phyloP scores from a whole-genome alignment of 2,888 invertebrate genomes.

The Drosophila demipolita region DNA sequence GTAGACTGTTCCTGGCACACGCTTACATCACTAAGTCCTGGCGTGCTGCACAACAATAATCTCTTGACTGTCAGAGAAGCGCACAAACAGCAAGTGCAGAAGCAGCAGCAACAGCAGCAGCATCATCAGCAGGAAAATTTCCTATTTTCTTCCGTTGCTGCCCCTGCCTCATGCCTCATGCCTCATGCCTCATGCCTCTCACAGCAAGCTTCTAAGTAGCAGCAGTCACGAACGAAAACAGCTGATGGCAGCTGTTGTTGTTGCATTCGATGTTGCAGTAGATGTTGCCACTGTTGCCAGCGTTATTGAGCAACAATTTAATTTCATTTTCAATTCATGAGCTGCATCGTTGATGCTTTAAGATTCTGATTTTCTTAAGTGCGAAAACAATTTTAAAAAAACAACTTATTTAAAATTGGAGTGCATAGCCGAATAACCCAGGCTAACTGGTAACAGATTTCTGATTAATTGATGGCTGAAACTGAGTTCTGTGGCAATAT shows the following conservation, averaged over 20 bases:
- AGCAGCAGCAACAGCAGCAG: neutral
- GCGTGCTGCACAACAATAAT: slow-evolving; percentile 58
- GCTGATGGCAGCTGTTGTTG: slow-evolving; percentile 1
- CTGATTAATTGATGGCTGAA: neutral
- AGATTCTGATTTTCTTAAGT: slow-evolving; percentile 30
- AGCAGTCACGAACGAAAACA: slow-evolving; percentile 53
- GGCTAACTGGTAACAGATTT: neutral
- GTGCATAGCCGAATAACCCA: neutral
- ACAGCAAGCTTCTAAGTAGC: slow-evolving; percentile 36
- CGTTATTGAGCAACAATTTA: slow-evolving; percentile 59
- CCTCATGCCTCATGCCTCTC: neutral
- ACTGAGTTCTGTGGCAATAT: neutral
- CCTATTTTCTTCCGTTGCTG: neutral
- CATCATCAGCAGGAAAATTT: slow-evolving; percentile 1
- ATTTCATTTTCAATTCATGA: slow-evolving; percentile 75
- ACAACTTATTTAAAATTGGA: no score
- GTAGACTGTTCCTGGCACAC: slow-evolving; percentile 18
- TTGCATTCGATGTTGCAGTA: neutral
- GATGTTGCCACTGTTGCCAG: slow-evolving; percentile 3
- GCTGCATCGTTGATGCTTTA: slow-evolving; percentile 45
- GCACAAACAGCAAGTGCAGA: slow-evolving; percentile 11
- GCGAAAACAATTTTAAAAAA: slow-evolving; percentile 17
- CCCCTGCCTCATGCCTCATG: neutral
- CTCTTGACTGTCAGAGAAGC: slow-evolving; percentile 50
- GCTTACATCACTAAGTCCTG: slow-evolving; percentile 68